Evolutionary conservation across 2,888 invertebrate genomes (phyloP).

Genomic region (Tupiocoris notatus): DNA sequence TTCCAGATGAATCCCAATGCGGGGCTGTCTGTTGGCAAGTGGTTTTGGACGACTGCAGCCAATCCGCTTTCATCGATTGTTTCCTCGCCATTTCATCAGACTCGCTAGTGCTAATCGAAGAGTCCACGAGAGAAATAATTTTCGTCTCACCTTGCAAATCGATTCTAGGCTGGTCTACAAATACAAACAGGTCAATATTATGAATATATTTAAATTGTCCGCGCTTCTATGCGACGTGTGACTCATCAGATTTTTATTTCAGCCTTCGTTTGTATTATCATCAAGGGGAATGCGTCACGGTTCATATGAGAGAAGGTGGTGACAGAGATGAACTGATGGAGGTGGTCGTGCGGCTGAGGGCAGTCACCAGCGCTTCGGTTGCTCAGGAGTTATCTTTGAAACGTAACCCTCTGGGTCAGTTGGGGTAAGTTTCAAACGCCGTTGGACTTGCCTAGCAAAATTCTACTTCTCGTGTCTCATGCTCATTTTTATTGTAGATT

Average conservation of each 20-base stretch:
- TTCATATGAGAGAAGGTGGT: constrained; percentile 69
- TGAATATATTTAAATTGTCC: neutral
- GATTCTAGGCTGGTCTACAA: constrained; percentile 71
- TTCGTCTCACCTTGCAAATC: constrained; percentile 82
- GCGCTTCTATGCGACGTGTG: neutral
- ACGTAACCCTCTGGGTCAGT: constrained; percentile 77
- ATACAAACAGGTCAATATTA: constrained; percentile 59
- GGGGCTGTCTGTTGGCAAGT: constrained; percentile 85
- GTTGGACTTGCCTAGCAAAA: neutral
- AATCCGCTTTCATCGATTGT: constrained; percentile 67
- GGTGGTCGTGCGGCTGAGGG: constrained; percentile 74
- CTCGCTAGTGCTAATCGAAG: constrained; percentile 82
- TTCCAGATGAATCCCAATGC: constrained; percentile 69
- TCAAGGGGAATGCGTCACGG: constrained; percentile 86
- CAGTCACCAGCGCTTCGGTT: constrained; percentile 74
- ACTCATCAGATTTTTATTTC: constrained; percentile 45
- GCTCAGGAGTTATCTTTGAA: constrained; percentile 77
- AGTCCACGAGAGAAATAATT: constrained; percentile 75
- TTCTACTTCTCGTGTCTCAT: neutral
- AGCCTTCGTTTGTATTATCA: constrained; percentile 84
- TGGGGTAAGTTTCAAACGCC: constrained; percentile 62
- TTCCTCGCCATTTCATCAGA: constrained; percentile 85
- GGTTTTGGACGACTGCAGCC: constrained; percentile 68
- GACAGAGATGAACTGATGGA: constrained; percentile 71
- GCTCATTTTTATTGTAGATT: constrained; percentile 55